A percentile compares a stretch with the other conserved stretches of the same genome.
Evolutionary conservation across 2,113 vertebrate genomes (phyloP).

Genomic region (Channa maculata): DNA sequence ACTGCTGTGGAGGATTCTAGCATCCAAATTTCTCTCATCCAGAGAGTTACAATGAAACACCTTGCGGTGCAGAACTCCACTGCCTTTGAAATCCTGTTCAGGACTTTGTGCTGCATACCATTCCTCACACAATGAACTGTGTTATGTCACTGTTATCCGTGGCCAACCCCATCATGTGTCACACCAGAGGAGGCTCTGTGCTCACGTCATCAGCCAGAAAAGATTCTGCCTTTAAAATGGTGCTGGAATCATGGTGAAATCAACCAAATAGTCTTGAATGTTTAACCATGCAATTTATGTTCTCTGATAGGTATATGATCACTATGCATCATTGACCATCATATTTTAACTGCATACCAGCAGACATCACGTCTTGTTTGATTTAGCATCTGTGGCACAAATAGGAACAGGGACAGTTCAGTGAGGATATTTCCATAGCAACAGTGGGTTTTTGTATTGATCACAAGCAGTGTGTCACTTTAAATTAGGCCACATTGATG

Average conservation of each 20-base stretch:
- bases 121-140: conserved; percentile 54
- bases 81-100: conserved; percentile 61
- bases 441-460: conserved; percentile 56
- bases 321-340: conserved; percentile 19
- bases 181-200: conserved; percentile 30
- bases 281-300: conserved; percentile 34
- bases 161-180: conserved; percentile 43
- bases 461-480: conserved; percentile 40
- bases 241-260: neutral
- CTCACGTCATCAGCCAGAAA: conserved; percentile 7
- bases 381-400: conserved; percentile 3
- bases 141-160: conserved; percentile 63
- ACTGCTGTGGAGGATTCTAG: conserved; percentile 48
- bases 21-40: conserved; percentile 41
- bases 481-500: conserved; percentile 41
- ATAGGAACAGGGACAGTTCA: conserved; percentile 19
- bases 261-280: conserved; percentile 25
- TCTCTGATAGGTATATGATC: conserved; percentile 10
- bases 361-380: conserved; percentile 13
- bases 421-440: conserved; percentile 37
- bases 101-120: conserved; percentile 45
- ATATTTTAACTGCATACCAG: conserved; percentile 21
- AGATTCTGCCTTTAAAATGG: conserved; percentile 10
- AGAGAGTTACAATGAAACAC: conserved; percentile 60
- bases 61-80: conserved; percentile 36